Conservation (phyloP, 1,140 invertebrate genomes). For the Listronotus oregonensis region DNA sequence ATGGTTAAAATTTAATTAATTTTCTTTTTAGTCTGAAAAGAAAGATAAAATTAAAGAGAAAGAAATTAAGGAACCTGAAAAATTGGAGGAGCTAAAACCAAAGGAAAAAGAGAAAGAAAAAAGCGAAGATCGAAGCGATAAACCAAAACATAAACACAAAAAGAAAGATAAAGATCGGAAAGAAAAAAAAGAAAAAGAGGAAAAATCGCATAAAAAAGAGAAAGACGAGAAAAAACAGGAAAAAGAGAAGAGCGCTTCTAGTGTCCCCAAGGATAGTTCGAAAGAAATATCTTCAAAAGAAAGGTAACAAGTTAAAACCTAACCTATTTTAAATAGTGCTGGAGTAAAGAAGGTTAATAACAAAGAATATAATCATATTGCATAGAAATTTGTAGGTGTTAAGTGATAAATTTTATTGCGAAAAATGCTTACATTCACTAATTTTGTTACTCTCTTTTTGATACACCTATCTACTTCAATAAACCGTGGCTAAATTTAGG, state of each 20-base stretch:
- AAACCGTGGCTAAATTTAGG: no score
- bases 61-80: slow-evolving; percentile 40
- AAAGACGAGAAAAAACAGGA: slow-evolving; percentile 32
- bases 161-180: slow-evolving; percentile 48
- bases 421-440: no score
- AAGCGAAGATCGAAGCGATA: slow-evolving; percentile 45
- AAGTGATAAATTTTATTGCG: no score
- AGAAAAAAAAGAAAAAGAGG: slow-evolving; percentile 38
- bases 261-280: not conserved
- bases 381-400: no score
- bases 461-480: no score
- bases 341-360: no score
- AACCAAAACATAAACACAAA: slow-evolving; percentile 50
- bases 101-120: slow-evolving; percentile 42
- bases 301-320: slow-evolving; percentile 7
- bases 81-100: slow-evolving; percentile 34
- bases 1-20: no score
- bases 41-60: slow-evolving; percentile 44
- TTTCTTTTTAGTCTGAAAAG: slow-evolving; percentile 33
- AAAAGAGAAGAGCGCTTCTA: slow-evolving; percentile 13
- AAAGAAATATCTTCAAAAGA: slow-evolving; percentile 28
- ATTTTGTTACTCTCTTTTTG: no score
- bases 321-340: no score
- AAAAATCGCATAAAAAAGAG: slow-evolving; percentile 36
- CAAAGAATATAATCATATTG: no score